Conservation (phyloP, 92 coral and sea anemone species). For the Micromussa lordhowensis region DNA sequence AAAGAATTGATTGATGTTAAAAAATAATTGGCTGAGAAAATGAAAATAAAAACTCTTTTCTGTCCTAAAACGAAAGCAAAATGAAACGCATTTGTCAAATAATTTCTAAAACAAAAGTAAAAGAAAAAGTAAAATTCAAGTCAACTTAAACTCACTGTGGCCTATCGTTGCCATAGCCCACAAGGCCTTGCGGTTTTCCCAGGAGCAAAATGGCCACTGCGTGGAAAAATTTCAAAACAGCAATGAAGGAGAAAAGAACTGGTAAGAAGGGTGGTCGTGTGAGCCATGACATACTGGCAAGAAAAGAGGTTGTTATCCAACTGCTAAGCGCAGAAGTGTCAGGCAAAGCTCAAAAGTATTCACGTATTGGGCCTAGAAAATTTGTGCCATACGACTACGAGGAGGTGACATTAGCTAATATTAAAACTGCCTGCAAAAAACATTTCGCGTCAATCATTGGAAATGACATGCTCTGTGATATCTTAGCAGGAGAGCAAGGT, state of each 20-base stretch:
- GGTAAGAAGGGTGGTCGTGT: no score
- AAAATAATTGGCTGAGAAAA: background rate
- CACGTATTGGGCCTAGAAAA: background rate
- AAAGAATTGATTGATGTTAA: slow-evolving; percentile 1
- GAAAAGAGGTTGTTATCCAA: background rate
- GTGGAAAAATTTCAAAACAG: no score
- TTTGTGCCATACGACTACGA: background rate
- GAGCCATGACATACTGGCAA: no score
- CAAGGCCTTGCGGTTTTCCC: no score
- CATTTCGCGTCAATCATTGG: background rate
- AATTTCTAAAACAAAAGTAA: slow-evolving; percentile 3
- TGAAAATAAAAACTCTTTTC: slow-evolving; percentile 13
- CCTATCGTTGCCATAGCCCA: background rate
- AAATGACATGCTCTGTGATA: background rate
- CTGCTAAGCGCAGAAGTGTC: background rate
- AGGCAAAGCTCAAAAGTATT: background rate
- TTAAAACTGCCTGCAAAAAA: background rate
- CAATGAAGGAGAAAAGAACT: no score
- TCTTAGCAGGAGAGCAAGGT: background rate
- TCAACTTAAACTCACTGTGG: background rate
- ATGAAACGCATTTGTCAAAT: slow-evolving; percentile 3
- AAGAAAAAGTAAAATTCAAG: background rate
- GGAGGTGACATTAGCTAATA: background rate
- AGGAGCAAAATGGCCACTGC: no score
- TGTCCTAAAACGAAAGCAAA: slow-evolving; percentile 1